Evolutionary conservation across 2,113 vertebrate genomes (phyloP), one percentile per base, ranked within the genome.

Genomic region (Xyliphius kryptos): DNA sequence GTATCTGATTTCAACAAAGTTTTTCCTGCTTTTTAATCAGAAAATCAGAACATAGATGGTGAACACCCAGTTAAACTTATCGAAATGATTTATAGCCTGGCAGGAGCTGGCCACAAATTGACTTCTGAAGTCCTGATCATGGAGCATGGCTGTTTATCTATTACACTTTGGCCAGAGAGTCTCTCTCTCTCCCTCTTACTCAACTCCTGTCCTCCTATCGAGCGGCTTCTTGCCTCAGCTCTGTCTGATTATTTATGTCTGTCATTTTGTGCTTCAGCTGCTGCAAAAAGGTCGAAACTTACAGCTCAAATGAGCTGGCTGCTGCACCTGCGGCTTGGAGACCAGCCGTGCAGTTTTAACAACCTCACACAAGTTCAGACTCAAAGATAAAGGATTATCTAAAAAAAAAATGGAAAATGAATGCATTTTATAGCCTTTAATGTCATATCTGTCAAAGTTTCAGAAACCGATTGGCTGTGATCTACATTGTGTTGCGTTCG

Each of bases 71-170:
- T n/a, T 40, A 63, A 66, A 54, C 36, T 52, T 46, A 68, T 62
- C 54, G 66, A 56, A 44, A 57, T 56, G 37, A 52, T 64, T 61
- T 60, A 47, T 59, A 49, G 50, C 41, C 26, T 54, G 50, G 55
- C 48, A 40, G 38, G 41, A 56, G 67, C 56, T 63, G 64, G 38
- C 47, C 50, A 26, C 17, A 37, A 43, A 74, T 60, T 67, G 40
- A 66, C 59, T 61, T 54, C 52, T 54, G 67, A 66, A 58, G 66
- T 72, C 55, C 40, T 52, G 63, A 69, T 71, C 64, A 66, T 26
- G 14, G 56, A 51, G 20, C 20, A 37, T 15, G 46, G 55, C 54
- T 63, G 63, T 63, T 74, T 69, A 67, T 72, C 69, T 69, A 46
- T 56, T 55, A 69, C 50, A 64, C 56, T 55, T 54, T 60, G 54